Conservation (phyloP, 2,888 invertebrate genomes). For the Cheilosia vulpina region DNA sequence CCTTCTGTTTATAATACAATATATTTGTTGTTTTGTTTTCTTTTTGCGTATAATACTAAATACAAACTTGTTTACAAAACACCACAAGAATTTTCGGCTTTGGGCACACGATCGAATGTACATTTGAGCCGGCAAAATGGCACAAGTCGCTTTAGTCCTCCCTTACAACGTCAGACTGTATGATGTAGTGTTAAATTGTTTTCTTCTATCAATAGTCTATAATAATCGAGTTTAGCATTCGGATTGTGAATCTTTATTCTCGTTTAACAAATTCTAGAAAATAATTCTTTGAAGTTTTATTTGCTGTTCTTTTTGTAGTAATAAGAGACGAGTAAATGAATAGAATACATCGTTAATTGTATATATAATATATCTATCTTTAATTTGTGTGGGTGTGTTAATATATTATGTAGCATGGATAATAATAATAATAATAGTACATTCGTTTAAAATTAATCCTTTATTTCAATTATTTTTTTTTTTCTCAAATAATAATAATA, state of each 20-base stretch:
- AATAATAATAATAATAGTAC: conserved; percentile 70
- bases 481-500: conserved; percentile 30
- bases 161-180: neutral
- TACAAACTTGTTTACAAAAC: conserved; percentile 69
- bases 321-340: conserved; percentile 66
- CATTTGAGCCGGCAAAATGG: conserved; percentile 3
- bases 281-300: conserved; percentile 25
- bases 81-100: conserved; percentile 28
- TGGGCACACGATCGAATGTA: conserved; percentile 37
- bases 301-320: conserved; percentile 14
- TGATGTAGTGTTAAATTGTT: conserved; percentile 38
- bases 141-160: neutral
- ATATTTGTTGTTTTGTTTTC: conserved; percentile 60
- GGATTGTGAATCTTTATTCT: conserved; percentile 25
- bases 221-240: conserved; percentile 27
- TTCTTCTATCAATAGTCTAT: conserved; percentile 7
- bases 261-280: conserved; percentile 55
- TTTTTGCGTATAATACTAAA: conserved; percentile 52
- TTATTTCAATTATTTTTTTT: conserved; percentile 23
- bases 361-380: conserved; percentile 63
- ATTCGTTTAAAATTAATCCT: conserved; percentile 61
- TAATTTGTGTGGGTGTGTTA: conserved; percentile 62
- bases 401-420: conserved; percentile 59
- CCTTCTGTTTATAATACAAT: conserved; percentile 63
- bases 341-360: conserved; percentile 57